Conservation (phyloP, 1,140 invertebrate species). For the Periplaneta americana region DNA sequence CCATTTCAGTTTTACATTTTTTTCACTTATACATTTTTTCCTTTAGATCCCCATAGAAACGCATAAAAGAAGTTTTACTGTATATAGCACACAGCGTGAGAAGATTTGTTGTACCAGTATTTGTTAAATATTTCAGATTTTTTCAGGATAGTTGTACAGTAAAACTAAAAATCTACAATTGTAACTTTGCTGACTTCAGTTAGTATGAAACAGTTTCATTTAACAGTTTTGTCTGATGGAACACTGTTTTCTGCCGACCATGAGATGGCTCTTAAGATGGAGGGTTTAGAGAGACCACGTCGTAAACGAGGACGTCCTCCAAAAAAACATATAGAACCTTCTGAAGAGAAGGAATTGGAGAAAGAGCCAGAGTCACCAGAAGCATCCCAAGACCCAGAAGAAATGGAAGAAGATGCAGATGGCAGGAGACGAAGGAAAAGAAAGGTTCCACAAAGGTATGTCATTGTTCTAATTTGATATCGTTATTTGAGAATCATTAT, state of each 20-base stretch:
- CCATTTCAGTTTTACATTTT: too few species aligned
- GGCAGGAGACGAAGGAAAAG: slow-evolving; percentile 49
- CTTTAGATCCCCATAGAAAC: too few species aligned
- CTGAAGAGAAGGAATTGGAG: slow-evolving; percentile 35
- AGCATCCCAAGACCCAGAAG: slow-evolving; percentile 31
- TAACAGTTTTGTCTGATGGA: slow-evolving; percentile 44
- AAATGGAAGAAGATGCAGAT: slow-evolving; percentile 45
- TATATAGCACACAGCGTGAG: too few species aligned
- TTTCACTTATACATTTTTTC: too few species aligned
- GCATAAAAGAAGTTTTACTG: too few species aligned
- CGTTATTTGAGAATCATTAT: too few species aligned
- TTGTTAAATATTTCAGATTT: too few species aligned
- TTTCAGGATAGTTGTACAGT: too few species aligned
- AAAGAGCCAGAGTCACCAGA: slow-evolving; percentile 15
- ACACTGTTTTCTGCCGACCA: slow-evolving; percentile 48
- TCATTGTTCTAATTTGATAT: neutral
- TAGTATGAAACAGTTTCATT: too few species aligned
- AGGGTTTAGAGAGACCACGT: slow-evolving; percentile 57
- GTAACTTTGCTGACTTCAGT: too few species aligned
- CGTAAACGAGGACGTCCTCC: slow-evolving; percentile 62
- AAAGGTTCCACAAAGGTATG: slow-evolving; percentile 52
- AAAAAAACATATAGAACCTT: slow-evolving; percentile 35
- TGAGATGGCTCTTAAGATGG: slow-evolving; percentile 50
- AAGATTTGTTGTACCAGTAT: too few species aligned
- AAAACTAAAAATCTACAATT: too few species aligned